Percentiles rank a stretch among this genome's conserved stretches.
Conservation (phyloP, 2,888 invertebrate genomes). For the Hypomecis atomaria region DNA sequence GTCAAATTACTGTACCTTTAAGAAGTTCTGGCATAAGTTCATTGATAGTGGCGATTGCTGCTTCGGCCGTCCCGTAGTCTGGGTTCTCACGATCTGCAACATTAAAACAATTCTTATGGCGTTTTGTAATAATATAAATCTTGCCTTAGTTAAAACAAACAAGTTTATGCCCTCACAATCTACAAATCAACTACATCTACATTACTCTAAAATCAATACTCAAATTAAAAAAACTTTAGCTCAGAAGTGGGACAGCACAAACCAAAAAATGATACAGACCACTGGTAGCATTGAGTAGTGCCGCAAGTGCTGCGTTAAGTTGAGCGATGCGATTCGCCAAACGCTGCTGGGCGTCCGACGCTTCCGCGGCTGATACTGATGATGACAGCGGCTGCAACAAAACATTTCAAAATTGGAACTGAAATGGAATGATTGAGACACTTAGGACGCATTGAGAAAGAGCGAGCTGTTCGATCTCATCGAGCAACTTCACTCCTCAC, state of each 20-base stretch:
- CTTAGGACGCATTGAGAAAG: too few relatives aligned
- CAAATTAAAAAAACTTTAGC: neutral
- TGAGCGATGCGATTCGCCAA: conserved; percentile 55
- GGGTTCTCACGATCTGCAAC: conserved; percentile 48
- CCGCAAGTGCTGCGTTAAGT: conserved; percentile 64
- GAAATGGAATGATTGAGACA: too few relatives aligned
- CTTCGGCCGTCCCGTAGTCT: conserved; percentile 58
- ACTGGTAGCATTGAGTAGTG: conserved; percentile 55
- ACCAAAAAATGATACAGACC: conserved; percentile 43
- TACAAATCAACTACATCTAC: too few relatives aligned
- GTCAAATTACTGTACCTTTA: too few relatives aligned
- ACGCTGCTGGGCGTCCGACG: conserved; percentile 46
- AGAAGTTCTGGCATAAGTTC: conserved; percentile 60
- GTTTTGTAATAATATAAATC: too few relatives aligned
- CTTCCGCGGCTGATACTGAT: conserved; percentile 40
- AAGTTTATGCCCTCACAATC: too few relatives aligned
- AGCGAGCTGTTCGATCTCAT: too few relatives aligned
- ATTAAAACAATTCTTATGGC: neutral
- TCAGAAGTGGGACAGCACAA: neutral
- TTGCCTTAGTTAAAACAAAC: too few relatives aligned
- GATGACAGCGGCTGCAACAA: conserved; percentile 35
- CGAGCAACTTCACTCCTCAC: too few relatives aligned
- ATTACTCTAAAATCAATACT: too few relatives aligned
- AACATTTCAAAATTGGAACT: neutral
- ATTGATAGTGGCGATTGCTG: conserved; percentile 54